phyloP scores from a whole-genome alignment of 2,888 invertebrate genomes.

The Prostheceraeus crozeri region DNA sequence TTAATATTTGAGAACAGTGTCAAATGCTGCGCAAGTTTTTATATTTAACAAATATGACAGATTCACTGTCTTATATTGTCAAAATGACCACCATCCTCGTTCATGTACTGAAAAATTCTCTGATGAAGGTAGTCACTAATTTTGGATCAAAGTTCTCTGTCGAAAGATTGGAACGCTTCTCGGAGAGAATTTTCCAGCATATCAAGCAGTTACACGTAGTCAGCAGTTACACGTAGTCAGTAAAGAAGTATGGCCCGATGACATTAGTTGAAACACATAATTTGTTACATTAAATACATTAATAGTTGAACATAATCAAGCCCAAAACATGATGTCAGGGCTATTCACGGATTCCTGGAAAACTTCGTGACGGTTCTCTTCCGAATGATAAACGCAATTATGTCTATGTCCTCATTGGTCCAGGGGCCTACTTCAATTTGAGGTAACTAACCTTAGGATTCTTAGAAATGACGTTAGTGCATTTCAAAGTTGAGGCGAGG shows the following conservation, averaged over 20 bases:
- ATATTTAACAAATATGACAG: not conserved
- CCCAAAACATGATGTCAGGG: slow-evolving; percentile 28
- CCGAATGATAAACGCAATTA: slow-evolving; percentile 18
- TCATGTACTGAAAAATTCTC: slow-evolving; percentile 20
- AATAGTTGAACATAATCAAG: slow-evolving; percentile 20
- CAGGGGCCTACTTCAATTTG: slow-evolving; percentile 14
- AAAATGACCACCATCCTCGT: too few species aligned
- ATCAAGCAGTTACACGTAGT: slow-evolving; percentile 4
- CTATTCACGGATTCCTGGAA: slow-evolving; percentile 17
- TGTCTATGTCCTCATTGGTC: slow-evolving; percentile 31
- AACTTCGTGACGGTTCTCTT: slow-evolving; percentile 5
- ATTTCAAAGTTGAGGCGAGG: too few species aligned
- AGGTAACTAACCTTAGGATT: too few species aligned
- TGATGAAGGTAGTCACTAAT: slow-evolving; percentile 22
- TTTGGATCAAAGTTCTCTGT: slow-evolving; percentile 16
- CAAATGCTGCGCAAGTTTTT: too few species aligned
- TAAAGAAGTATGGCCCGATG: slow-evolving; percentile 26
- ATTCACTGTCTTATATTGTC: slow-evolving; percentile 24
- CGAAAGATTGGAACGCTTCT: slow-evolving; percentile 1
- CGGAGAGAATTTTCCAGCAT: not conserved
- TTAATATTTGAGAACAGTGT: too few species aligned
- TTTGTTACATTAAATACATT: too few species aligned
- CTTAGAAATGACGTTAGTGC: too few species aligned
- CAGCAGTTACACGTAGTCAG: slow-evolving; percentile 1
- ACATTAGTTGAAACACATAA: too few species aligned